phyloP scores from a whole-genome alignment of 2,888 invertebrate genomes.

The Acrobasis consociella region DNA sequence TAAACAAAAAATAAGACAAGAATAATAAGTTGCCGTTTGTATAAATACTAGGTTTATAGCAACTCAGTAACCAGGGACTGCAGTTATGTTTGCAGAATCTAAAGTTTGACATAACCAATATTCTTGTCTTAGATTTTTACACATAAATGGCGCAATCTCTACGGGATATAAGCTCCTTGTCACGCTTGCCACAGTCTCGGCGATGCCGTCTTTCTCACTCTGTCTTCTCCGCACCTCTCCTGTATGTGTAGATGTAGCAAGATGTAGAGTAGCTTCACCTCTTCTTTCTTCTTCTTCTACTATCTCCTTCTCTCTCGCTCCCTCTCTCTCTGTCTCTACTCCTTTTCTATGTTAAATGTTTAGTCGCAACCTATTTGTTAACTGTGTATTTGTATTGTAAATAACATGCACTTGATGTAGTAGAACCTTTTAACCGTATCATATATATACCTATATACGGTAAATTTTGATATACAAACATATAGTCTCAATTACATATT shows the following conservation, averaged over 20 bases:
- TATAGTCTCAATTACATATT: no score
- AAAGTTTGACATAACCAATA: neutral
- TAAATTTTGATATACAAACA: no score
- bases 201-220: conserved; percentile 10
- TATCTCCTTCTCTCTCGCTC: conserved; percentile 18
- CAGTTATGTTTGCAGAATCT: neutral
- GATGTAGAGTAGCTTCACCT: conserved; percentile 29
- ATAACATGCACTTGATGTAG: neutral
- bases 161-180: neutral
- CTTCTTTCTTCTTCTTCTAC: conserved; percentile 20
- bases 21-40: neutral
- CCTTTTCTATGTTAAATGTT: conserved; percentile 3
- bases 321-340: neutral
- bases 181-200: conserved; percentile 1
- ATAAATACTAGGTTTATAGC: no score
- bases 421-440: no score
- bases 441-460: no score
- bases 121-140: neutral
- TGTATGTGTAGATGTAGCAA: conserved; percentile 16
- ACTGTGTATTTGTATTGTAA: conserved; percentile 1
- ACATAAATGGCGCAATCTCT: neutral
- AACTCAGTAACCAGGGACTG: no score
- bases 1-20: neutral
- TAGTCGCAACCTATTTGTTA: neutral
- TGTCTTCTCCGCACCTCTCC: conserved; percentile 11